phyloP scores from a whole-genome alignment of 1,140 invertebrate genomes.

The Nebria ingens region DNA sequence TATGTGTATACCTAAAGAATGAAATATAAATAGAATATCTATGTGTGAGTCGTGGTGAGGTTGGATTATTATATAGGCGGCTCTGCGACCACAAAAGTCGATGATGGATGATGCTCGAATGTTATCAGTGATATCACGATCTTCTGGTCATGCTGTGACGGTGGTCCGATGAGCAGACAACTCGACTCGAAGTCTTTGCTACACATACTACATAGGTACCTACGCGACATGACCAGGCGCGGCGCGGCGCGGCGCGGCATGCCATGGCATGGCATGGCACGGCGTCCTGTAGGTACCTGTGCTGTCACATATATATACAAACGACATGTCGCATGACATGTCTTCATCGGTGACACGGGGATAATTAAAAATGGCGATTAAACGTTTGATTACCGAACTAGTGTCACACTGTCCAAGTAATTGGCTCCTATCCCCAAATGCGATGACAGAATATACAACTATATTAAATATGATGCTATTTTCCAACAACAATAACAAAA shows the following conservation, averaged over 20 bases:
- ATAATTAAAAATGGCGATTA: constrained; percentile 8
- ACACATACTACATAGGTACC: not conserved
- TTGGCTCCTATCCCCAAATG: too few relatives aligned
- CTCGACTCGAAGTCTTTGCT: not conserved
- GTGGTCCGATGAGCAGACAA: not conserved
- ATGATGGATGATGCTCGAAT: not conserved
- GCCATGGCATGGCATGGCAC: not conserved
- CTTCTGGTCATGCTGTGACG: not conserved
- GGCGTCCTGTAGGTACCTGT: not conserved
- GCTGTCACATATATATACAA: not conserved
- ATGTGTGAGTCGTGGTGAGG: too few relatives aligned
- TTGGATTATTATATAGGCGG: too few relatives aligned
- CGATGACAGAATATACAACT: too few relatives aligned
- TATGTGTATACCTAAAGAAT: too few relatives aligned
- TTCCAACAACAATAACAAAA: too few relatives aligned
- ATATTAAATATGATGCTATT: too few relatives aligned
- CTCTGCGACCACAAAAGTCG: not conserved
- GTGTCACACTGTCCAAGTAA: too few relatives aligned
- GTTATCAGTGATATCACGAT: constrained; percentile 5
- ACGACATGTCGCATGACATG: not conserved
- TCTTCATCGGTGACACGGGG: not conserved
- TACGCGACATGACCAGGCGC: not conserved
- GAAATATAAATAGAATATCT: too few relatives aligned
- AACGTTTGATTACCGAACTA: constrained; percentile 2
- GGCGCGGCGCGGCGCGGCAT: not conserved